Evolutionary conservation across 2,888 invertebrate species (phyloP).

Genomic region (Caenorhabditis macrosperma): DNA sequence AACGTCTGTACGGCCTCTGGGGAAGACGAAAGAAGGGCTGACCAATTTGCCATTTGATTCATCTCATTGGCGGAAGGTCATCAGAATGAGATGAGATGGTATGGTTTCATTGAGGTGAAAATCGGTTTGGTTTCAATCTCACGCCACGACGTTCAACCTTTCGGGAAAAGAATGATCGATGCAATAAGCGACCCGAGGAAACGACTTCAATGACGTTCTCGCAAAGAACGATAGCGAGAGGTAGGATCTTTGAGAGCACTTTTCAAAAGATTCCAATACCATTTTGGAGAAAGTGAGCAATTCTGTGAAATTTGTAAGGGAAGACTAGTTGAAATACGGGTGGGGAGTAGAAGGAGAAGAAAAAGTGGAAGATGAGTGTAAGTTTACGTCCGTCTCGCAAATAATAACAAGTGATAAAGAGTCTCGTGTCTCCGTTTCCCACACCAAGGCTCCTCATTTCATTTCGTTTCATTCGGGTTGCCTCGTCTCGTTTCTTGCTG

Average conservation of each 20-base stretch:
- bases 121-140: constrained; percentile 35
- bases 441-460: constrained; percentile 8
- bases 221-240: neutral
- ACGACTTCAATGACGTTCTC: constrained; percentile 12
- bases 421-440: constrained; percentile 24
- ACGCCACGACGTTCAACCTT: constrained; percentile 30
- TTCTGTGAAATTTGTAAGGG: too few species aligned
- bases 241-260: neutral
- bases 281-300: too few species aligned
- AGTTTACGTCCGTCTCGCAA: constrained; percentile 28
- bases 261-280: too few species aligned
- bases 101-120: constrained; percentile 1
- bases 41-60: constrained; percentile 55
- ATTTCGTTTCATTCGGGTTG: constrained; percentile 7
- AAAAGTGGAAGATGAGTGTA: constrained; percentile 3
- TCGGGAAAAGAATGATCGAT: constrained; percentile 46
- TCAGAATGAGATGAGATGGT: constrained; percentile 28
- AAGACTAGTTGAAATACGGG: too few species aligned
- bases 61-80: constrained; percentile 50
- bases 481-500: neutral
- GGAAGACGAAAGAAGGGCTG: constrained; percentile 6
- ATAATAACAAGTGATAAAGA: constrained; percentile 52
- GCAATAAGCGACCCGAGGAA: constrained; percentile 25
- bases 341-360: neutral
- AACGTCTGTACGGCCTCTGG: neutral